Percentiles rank a stretch among this genome's conserved stretches.
phyloP scores from a whole-genome alignment of 1,140 invertebrate species.

The Magallana ariakensis region DNA sequence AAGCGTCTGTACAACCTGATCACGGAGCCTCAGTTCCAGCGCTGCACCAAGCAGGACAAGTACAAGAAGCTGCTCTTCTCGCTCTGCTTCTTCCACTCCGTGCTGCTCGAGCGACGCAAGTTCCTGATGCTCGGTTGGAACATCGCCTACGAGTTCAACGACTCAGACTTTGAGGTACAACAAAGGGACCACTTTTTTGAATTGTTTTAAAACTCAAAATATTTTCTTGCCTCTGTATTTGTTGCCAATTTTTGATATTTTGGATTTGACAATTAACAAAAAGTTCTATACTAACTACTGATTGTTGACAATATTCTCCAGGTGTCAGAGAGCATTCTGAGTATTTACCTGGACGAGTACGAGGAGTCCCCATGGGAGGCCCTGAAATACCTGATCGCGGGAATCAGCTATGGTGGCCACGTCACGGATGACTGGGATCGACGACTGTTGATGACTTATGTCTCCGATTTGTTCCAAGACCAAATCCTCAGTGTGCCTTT shows the following conservation, averaged over 20 bases:
- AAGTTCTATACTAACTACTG: too few species aligned
- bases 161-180: slow-evolving; percentile 91
- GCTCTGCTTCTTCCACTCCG: slow-evolving; percentile 81
- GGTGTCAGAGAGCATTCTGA: slow-evolving; percentile 90
- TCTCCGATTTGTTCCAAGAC: slow-evolving; percentile 89
- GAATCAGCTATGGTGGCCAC: slow-evolving; percentile 81
- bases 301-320: too few species aligned
- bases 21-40: slow-evolving; percentile 77
- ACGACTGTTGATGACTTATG: slow-evolving; percentile 86
- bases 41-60: slow-evolving; percentile 79
- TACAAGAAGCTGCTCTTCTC: slow-evolving; percentile 80
- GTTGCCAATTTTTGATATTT: too few species aligned
- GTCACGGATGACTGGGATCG: slow-evolving; percentile 80
- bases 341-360: slow-evolving; percentile 91
- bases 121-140: slow-evolving; percentile 82
- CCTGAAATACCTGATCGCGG: slow-evolving; percentile 80
- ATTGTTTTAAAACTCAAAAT: too few species aligned
- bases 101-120: slow-evolving; percentile 80
- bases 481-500: slow-evolving; percentile 84
- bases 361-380: slow-evolving; percentile 85
- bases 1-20: slow-evolving; percentile 79
- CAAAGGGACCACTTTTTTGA: neutral
- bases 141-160: slow-evolving; percentile 87
- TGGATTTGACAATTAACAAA: neutral
- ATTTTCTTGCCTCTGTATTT: too few species aligned